Conservation (phyloP, 2,888 invertebrate genomes). For the Eupeodes luniger region DNA sequence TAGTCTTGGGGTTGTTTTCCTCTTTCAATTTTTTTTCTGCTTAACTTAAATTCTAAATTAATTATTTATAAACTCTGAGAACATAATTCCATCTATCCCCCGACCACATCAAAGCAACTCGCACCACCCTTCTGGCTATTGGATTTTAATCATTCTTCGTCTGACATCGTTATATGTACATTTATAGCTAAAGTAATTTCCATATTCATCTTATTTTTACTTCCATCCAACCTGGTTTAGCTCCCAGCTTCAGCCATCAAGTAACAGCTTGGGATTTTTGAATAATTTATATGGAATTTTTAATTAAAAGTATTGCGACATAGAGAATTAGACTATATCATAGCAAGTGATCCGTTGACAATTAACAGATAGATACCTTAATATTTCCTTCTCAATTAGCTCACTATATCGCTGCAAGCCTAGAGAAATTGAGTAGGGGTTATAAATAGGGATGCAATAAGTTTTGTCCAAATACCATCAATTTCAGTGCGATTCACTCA, state of each 20-base stretch:
- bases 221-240: neutral
- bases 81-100: conserved; percentile 73
- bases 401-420: conserved; percentile 12
- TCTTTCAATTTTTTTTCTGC: neutral
- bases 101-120: conserved; percentile 72
- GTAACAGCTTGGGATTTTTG: conserved; percentile 71
- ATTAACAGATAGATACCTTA: conserved; percentile 49
- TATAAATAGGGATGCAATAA: conserved; percentile 32
- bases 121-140: conserved; percentile 46
- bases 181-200: conserved; percentile 61
- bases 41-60: conserved; percentile 68
- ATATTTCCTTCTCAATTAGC: conserved; percentile 1
- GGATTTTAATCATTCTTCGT: conserved; percentile 56
- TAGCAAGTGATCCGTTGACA: conserved; percentile 44
- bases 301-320: conserved; percentile 71
- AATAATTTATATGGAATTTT: conserved; percentile 75
- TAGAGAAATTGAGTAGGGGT: neutral
- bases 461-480: conserved; percentile 56
- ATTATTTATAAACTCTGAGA: conserved; percentile 75
- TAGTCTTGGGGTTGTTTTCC: conserved; percentile 34
- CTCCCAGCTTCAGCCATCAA: conserved; percentile 52
- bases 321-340: conserved; percentile 62
- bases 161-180: conserved; percentile 3
- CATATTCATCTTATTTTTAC: conserved; percentile 63
- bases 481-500: conserved; percentile 49